Percentiles rank a stretch among this genome's conserved stretches.
phyloP scores from a whole-genome alignment of 2,113 vertebrate species.

The Rhinolophus sinicus region DNA sequence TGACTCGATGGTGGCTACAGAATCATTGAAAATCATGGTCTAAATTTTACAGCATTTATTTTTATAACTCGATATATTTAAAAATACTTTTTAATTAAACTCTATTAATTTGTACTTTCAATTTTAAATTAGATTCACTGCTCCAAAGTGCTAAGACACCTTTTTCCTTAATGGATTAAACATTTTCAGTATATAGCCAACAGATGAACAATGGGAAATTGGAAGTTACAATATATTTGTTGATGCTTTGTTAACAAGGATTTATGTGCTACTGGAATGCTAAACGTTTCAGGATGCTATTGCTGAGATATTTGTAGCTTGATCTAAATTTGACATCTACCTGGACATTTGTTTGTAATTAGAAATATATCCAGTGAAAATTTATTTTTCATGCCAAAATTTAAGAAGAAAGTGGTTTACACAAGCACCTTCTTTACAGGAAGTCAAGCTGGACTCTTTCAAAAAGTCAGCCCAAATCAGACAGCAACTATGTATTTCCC shows the following conservation, averaged over 20 bases:
- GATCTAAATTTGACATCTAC: constrained; percentile 53
- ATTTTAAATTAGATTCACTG: constrained; percentile 66
- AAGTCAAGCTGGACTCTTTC: constrained; percentile 50
- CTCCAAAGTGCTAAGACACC: neutral
- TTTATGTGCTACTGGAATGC: neutral
- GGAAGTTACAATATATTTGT: neutral
- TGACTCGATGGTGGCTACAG: constrained; percentile 58
- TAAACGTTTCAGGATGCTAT: neutral
- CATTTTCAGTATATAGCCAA: constrained; percentile 5
- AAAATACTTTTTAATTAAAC: constrained; percentile 64
- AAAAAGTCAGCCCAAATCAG: constrained; percentile 52
- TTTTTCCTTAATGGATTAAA: constrained; percentile 49
- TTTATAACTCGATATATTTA: constrained; percentile 32
- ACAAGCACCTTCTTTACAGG: constrained; percentile 35
- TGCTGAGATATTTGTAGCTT: neutral
- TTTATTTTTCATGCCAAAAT: neutral
- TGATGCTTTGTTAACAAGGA: neutral
- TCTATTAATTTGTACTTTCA: constrained; percentile 59
- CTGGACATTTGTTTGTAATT: constrained; percentile 46
- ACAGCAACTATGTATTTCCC: constrained; percentile 57
- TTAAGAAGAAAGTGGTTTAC: constrained; percentile 37
- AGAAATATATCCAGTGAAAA: constrained; percentile 52
- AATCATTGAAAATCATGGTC: constrained; percentile 48
- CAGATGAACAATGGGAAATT: constrained; percentile 2
- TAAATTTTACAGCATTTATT: constrained; percentile 56